Percentiles rank a stretch among this genome's conserved stretches.
phyloP scores from a whole-genome alignment of 1,140 invertebrate genomes.

The Drosophila cardini region DNA sequence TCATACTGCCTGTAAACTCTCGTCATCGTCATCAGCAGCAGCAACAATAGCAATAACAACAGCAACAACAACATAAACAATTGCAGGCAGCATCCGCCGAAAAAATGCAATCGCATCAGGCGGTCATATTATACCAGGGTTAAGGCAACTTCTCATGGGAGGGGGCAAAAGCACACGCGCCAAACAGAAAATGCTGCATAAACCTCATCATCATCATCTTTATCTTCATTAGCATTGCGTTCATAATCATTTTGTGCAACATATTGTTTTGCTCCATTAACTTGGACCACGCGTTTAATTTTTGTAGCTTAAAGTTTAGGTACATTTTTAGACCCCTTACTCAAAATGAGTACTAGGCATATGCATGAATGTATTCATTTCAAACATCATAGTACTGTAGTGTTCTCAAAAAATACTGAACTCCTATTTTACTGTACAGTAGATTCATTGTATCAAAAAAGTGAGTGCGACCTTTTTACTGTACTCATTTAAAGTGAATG shows the following conservation, averaged over 20 bases:
- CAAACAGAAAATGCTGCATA: constrained; percentile 11
- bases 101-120: constrained; percentile 43
- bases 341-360: neutral
- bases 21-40: constrained; percentile 30
- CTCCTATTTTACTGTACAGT: too few relatives aligned
- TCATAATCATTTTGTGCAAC: constrained; percentile 35
- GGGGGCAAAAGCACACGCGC: neutral
- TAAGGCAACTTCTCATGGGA: neutral
- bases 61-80: neutral
- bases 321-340: neutral
- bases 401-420: too few relatives aligned
- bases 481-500: too few relatives aligned
- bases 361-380: too few relatives aligned
- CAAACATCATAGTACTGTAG: too few relatives aligned
- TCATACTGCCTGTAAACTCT: constrained; percentile 45
- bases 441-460: too few relatives aligned
- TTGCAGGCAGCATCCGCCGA: constrained; percentile 13
- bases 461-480: too few relatives aligned
- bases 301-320: too few relatives aligned
- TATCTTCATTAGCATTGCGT: constrained; percentile 7
- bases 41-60: neutral
- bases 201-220: constrained; percentile 28
- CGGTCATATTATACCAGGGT: constrained; percentile 16
- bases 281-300: constrained; percentile 32
- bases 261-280: constrained; percentile 51